Percentiles rank a stretch among this genome's conserved stretches.
phyloP scores from a whole-genome alignment of 2,113 vertebrate genomes.

The Trematomus loennbergii region DNA sequence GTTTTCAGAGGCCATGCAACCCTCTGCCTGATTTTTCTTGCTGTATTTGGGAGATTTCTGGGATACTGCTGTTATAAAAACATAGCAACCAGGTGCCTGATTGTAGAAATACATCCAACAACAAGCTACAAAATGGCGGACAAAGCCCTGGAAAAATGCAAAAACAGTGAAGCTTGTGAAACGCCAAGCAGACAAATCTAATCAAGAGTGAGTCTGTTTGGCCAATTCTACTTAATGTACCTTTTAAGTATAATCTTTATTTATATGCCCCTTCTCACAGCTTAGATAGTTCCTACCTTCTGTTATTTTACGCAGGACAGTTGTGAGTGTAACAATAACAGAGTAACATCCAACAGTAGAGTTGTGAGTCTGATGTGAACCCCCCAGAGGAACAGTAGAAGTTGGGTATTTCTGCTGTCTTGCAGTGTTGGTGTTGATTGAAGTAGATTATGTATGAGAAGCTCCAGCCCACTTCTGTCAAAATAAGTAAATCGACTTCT shows the following conservation, averaged over 20 bases:
- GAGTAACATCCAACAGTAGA: background rate
- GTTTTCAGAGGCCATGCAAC: too few relatives aligned
- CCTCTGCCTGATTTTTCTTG: too few relatives aligned
- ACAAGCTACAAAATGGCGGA: too few relatives aligned
- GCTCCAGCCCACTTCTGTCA: background rate
- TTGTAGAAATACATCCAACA: too few relatives aligned
- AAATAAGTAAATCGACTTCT: background rate
- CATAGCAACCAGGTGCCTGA: too few relatives aligned
- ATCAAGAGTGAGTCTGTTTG: too few relatives aligned
- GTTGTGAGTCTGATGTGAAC: background rate
- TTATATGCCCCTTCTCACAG: background rate
- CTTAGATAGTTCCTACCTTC: background rate
- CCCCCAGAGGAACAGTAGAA: background rate
- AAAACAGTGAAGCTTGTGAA: too few relatives aligned
- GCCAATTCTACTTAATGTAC: too few relatives aligned
- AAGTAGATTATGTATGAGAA: slow-evolving; percentile 6
- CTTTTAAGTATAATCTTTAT: background rate
- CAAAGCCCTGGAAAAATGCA: too few relatives aligned
- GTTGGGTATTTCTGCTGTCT: background rate
- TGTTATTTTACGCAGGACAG: background rate
- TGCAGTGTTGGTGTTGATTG: background rate
- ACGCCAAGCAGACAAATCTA: too few relatives aligned
- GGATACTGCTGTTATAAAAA: too few relatives aligned
- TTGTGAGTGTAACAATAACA: background rate
- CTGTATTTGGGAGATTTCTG: too few relatives aligned